Evolutionary conservation across 53 echinoderm and acorn worm species (phyloP).

Genomic region (Actinopyga echinites): DNA sequence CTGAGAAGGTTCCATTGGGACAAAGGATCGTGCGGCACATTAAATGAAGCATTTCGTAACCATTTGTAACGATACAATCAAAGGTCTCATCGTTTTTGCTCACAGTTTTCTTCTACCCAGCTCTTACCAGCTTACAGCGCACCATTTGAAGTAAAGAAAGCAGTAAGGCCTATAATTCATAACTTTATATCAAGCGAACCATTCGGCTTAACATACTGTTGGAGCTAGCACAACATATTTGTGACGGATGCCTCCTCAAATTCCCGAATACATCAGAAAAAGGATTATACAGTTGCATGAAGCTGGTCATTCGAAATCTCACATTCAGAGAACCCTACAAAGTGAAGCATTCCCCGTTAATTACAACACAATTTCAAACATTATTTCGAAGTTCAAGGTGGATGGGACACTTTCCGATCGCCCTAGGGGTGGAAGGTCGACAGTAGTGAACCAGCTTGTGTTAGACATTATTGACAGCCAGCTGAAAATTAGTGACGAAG

Average conservation of each 20-base stretch:
- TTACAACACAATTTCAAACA: neutral
- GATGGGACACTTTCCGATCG: neutral
- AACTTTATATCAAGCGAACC: too few species aligned
- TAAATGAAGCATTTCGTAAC: too few species aligned
- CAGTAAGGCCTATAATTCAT: too few species aligned
- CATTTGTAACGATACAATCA: too few species aligned
- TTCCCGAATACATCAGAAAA: neutral
- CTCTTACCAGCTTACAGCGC: too few species aligned
- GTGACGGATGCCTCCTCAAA: neutral
- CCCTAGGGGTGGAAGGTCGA: neutral
- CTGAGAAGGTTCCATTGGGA: too few species aligned
- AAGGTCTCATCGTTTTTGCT: too few species aligned
- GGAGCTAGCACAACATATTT: too few species aligned
- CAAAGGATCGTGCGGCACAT: too few species aligned
- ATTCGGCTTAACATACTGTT: too few species aligned
- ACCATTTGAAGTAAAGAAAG: too few species aligned
- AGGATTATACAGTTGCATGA: neutral
- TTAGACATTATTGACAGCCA: neutral
- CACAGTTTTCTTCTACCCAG: too few species aligned
- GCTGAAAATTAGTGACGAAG: conserved; percentile 11
- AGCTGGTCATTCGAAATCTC: neutral
- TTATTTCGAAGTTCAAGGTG: neutral
- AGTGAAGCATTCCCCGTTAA: neutral
- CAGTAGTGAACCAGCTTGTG: neutral
- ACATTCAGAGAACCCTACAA: neutral